Conservation (phyloP, 2,888 invertebrate species). For the Euzophera pinguis region DNA sequence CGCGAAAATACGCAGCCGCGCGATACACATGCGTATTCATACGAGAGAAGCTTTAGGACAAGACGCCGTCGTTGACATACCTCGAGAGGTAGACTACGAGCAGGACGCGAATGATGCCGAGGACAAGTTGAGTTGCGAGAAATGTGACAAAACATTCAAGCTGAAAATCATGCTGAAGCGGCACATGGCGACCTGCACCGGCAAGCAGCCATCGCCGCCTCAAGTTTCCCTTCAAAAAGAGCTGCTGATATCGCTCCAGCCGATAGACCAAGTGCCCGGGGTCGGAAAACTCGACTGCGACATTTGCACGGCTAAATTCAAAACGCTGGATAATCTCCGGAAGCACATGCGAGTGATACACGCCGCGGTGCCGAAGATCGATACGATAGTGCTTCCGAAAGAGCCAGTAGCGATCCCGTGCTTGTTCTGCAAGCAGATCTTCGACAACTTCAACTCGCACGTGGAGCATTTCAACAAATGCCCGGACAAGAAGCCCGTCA, state of each 20-base stretch:
- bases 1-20: constrained; percentile 35
- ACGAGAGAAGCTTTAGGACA: constrained; percentile 24
- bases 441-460: constrained; percentile 53
- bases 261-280: constrained; percentile 42
- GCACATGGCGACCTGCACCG: constrained; percentile 51
- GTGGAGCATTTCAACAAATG: constrained; percentile 53
- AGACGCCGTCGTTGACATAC: constrained; percentile 31
- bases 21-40: constrained; percentile 45
- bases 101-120: constrained; percentile 46
- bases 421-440: constrained; percentile 48
- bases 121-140: constrained; percentile 55
- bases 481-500: constrained; percentile 36
- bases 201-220: constrained; percentile 27
- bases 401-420: constrained; percentile 47
- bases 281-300: constrained; percentile 45
- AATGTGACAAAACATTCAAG: constrained; percentile 65
- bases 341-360: constrained; percentile 65
- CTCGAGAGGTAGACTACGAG: constrained; percentile 25
- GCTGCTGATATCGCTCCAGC: constrained; percentile 54
- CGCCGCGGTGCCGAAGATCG: constrained; percentile 50
- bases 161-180: constrained; percentile 72
- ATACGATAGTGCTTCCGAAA: constrained; percentile 19
- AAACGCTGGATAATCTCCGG: constrained; percentile 53
- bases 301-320: constrained; percentile 58
- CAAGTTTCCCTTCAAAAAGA: constrained; percentile 48